A percentile compares a stretch with the other conserved stretches of the same genome.
These are phyloP conservation scores for Cyprinodon brontotheroides DNA, from an alignment of 2,113 vertebrate species.

Conservation along the genomic window DNA sequence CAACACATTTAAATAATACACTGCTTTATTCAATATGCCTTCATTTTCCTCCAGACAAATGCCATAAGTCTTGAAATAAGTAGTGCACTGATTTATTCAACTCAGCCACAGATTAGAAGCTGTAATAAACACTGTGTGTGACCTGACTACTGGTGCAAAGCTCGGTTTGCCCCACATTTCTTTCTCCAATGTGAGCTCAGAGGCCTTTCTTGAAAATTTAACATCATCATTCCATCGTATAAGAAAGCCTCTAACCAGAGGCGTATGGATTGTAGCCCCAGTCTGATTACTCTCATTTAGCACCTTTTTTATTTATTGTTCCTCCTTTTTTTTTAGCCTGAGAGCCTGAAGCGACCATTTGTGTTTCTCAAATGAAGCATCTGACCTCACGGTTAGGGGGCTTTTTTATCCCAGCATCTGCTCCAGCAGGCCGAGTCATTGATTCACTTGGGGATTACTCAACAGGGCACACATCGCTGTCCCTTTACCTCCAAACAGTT, in stretches of 20 bases:
- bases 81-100: slow-evolving; percentile 22
- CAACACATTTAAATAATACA: slow-evolving; percentile 21
- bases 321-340: slow-evolving; percentile 9
- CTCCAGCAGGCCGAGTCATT: slow-evolving; percentile 46
- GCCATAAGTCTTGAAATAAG: slow-evolving; percentile 17
- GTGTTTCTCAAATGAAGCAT: slow-evolving; percentile 70
- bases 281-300: slow-evolving; percentile 46
- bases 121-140: slow-evolving; percentile 25
- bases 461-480: slow-evolving; percentile 2
- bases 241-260: slow-evolving; percentile 27
- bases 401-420: slow-evolving; percentile 52
- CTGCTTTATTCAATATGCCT: slow-evolving; percentile 19
- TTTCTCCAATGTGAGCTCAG: slow-evolving; percentile 29
- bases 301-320: slow-evolving; percentile 8
- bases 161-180: slow-evolving; percentile 31
- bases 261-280: slow-evolving; percentile 37
- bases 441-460: slow-evolving; percentile 22
- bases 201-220: slow-evolving; percentile 44
- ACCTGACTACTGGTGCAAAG: slow-evolving; percentile 27
- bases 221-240: slow-evolving; percentile 24
- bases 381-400: slow-evolving; percentile 60
- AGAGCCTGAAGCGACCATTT: slow-evolving; percentile 42
- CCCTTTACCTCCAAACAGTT: neutral
- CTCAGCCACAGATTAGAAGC: slow-evolving; percentile 29
- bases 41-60: neutral